Conservation (phyloP, 2,113 vertebrate genomes). For the Cinclus cinclus region DNA sequence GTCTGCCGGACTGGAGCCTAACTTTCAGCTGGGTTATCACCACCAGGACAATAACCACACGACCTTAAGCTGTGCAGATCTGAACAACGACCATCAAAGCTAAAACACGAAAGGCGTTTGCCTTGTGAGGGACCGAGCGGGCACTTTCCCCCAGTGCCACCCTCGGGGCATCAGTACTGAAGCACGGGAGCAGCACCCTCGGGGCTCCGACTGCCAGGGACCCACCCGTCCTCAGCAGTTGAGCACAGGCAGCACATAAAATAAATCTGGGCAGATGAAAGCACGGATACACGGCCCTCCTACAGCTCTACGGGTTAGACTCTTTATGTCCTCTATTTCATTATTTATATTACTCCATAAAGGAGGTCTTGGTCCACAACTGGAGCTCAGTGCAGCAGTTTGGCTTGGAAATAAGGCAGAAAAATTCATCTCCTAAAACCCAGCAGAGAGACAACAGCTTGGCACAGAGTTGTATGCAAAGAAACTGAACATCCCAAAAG, state of each 20-base stretch:
- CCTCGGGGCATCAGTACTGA: not conserved
- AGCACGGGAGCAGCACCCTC: no score
- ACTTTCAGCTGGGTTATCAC: not conserved
- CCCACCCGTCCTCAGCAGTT: not conserved
- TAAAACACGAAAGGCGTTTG: not conserved
- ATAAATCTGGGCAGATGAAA: not conserved
- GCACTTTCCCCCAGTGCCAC: not conserved
- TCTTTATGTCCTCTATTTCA: not conserved
- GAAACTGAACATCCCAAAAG: not conserved
- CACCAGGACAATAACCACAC: accelerated
- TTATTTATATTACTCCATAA: not conserved
- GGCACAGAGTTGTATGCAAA: accelerated
- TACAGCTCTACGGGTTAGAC: not conserved
- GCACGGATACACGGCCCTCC: accelerated
- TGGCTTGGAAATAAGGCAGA: not conserved
- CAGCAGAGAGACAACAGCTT: not conserved
- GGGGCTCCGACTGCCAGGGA: not conserved
- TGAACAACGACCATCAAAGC: not conserved
- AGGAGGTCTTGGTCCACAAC: not conserved
- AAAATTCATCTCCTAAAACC: accelerated
- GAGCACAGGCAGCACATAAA: not conserved
- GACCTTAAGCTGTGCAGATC: not conserved
- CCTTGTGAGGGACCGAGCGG: not conserved
- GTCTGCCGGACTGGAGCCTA: not conserved
- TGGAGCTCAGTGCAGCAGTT: not conserved